Evolutionary conservation across 2,113 vertebrate genomes (phyloP), one percentile per base, ranked within the genome.

Genomic region (Solenodon paradoxus): DNA sequence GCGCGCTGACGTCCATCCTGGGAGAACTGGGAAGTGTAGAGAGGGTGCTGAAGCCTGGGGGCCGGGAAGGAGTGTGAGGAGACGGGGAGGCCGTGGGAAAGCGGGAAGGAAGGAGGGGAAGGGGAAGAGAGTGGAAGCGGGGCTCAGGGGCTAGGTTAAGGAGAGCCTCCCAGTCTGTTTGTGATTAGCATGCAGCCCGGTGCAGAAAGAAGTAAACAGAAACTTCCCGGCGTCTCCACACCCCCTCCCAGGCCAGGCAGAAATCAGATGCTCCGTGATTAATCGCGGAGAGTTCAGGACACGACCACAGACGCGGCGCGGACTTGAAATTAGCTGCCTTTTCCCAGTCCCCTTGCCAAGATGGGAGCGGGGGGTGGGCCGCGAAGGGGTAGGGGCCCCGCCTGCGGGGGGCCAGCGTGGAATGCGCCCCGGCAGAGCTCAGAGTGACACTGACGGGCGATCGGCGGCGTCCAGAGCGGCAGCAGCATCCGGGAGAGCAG

Each of bases 261-360:
- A 59, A 90, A 63, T 1, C 97, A 88, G 97, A 96, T 78, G 98
- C 96, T 96, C 88, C 32, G 53, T 47, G 97, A 90, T 81, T 72
- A 95, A 84, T 45, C 63, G 94, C 72, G 53, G 95, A 89, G 97
- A 97, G 98, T 94, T 97, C 96, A 89, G 97, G 97, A 97, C 95
- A 88, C 84, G 95, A 94, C 92, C 97, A 90, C 91, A 35, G 55
- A 82, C 97, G 85, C 97, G 47, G 96, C 85, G 22, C 38, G 94
- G 47, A 96, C 96, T 92, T 93, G 88, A 90, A 97, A 93, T 93
- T 94, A 94, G 97, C 96, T 47, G 97, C 91, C 59, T 97, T 45
- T 80, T 95, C 97, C 97, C 96, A 95, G 93, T 97, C 94, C 95
- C 96, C 92, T 88, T 87, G 98, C 97, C 97, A 96, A 97, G 77